Conservation (phyloP, 2,888 invertebrate genomes). For the Lamproptera curius region DNA sequence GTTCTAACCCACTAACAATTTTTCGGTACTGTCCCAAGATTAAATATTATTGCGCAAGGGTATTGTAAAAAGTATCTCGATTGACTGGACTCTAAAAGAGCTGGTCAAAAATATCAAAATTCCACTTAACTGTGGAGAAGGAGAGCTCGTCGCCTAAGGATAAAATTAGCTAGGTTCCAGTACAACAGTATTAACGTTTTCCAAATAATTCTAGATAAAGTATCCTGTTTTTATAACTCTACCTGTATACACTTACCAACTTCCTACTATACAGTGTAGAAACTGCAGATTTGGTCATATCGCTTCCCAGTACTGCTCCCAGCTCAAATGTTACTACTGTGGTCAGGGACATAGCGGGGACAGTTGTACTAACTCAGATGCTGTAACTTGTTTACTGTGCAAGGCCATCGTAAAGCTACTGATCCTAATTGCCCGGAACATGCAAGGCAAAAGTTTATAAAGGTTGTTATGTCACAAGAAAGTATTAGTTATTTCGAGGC, state of each 20-base stretch:
- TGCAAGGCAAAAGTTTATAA: no score
- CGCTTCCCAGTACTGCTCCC: background rate
- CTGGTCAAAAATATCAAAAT: background rate
- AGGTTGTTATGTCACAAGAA: no score
- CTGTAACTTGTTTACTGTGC: conserved; percentile 10
- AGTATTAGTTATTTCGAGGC: conserved; percentile 24
- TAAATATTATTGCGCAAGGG: background rate
- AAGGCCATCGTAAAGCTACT: conserved; percentile 22
- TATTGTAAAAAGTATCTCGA: background rate
- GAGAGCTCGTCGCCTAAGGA: no score
- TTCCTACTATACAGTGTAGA: background rate
- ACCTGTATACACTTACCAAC: background rate
- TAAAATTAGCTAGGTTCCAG: background rate
- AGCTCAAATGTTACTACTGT: background rate
- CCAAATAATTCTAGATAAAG: no score
- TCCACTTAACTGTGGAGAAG: background rate
- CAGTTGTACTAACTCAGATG: no score
- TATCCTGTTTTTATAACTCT: background rate
- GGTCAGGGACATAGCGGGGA: background rate
- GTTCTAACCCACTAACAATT: no score
- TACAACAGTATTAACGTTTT: background rate
- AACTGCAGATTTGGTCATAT: background rate
- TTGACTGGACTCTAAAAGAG: no score
- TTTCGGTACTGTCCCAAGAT: background rate
- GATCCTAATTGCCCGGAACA: conserved; percentile 24